Evolutionary conservation across 30 jellyfish, hydroid and myxozoan genomes (phyloP).

Genomic region (Clytia hemisphaerica): DNA sequence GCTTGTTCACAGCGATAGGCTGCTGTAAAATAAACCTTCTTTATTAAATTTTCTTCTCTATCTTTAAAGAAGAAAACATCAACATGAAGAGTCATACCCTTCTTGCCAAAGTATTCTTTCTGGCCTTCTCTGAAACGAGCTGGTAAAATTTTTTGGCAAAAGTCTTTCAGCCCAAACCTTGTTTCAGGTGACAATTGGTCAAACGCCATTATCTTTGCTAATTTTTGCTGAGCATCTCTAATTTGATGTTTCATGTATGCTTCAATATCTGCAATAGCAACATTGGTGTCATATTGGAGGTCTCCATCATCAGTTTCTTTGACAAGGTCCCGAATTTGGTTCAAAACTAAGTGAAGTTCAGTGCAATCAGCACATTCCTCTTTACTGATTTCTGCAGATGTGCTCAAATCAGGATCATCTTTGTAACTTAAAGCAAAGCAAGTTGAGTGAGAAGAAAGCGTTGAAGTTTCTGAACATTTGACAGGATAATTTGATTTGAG

Average conservation of each 20-base stretch:
- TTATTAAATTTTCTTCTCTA: too few species aligned
- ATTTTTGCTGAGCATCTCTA: not conserved
- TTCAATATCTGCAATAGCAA: not conserved
- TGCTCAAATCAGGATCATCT: not conserved
- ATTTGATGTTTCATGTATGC: constrained; percentile 2
- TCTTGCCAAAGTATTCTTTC: too few species aligned
- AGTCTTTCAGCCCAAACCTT: too few species aligned
- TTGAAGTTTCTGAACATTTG: not conserved
- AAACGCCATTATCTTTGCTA: constrained; percentile 1
- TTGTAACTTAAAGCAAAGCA: not conserved
- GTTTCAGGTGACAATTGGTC: not conserved
- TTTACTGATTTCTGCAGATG: not conserved
- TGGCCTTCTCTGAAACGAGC: too few species aligned
- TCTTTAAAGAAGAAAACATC: not conserved
- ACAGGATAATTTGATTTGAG: not conserved
- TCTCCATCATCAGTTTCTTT: not conserved
- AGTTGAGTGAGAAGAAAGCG: not conserved
- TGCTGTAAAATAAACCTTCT: too few species aligned
- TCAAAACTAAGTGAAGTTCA: not conserved
- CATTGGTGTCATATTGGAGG: not conserved
- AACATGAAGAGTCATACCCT: not conserved
- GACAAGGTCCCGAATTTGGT: not conserved
- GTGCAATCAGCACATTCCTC: not conserved
- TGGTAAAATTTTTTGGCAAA: too few species aligned
- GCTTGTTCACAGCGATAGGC: too few species aligned